phyloP scores from a whole-genome alignment of 2,797 vertebrate genomes.

The Jordanella pulchra region DNA sequence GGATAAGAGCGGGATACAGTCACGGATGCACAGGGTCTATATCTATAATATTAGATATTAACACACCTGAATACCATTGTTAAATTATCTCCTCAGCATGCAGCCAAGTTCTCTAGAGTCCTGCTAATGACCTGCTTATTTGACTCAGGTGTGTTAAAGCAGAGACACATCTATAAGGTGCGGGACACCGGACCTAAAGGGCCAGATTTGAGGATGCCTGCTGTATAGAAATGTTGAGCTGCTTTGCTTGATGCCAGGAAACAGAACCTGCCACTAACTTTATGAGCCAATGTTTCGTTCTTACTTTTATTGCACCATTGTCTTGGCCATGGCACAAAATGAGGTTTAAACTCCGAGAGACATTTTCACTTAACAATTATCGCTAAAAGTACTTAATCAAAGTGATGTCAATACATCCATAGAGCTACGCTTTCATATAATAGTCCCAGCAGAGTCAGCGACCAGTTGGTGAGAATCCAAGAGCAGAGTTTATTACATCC shows the following conservation, averaged over 20 bases:
- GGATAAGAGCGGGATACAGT: too few relatives aligned
- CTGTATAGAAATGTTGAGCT: too few relatives aligned
- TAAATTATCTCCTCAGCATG: too few relatives aligned
- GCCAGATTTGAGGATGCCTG: too few relatives aligned
- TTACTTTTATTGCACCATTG: background rate
- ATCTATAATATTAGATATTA: too few relatives aligned
- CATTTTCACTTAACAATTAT: background rate
- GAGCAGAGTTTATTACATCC: slow-evolving; percentile 32
- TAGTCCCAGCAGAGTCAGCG: background rate
- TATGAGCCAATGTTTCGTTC: background rate
- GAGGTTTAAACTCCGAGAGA: background rate
- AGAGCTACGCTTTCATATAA: slow-evolving; percentile 15
- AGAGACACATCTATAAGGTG: too few relatives aligned
- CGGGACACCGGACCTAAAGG: too few relatives aligned
- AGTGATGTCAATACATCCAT: background rate
- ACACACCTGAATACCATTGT: too few relatives aligned
- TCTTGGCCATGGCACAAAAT: background rate
- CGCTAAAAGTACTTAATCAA: slow-evolving; percentile 18
- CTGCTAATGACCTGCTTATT: too few relatives aligned
- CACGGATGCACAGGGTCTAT: too few relatives aligned
- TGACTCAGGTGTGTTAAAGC: too few relatives aligned
- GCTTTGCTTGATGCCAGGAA: background rate
- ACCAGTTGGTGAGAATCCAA: slow-evolving; percentile 11
- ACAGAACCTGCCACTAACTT: background rate
- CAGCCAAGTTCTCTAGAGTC: too few relatives aligned